Evolutionary conservation across 2,888 invertebrate species (phyloP), one percentile per base, ranked within the genome.

Genomic region (Venustoraphidia nigricollis): DNA sequence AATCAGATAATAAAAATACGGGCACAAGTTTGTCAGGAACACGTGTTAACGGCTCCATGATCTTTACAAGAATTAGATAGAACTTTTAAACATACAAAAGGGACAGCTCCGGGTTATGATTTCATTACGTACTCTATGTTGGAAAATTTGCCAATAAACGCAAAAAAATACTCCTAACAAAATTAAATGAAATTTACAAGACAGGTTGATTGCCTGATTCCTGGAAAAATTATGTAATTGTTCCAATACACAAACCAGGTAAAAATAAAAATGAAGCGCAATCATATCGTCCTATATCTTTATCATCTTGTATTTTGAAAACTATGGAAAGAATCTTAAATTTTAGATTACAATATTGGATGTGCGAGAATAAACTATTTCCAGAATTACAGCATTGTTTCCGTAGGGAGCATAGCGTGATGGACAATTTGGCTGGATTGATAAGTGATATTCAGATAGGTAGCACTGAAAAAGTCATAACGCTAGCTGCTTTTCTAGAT

Each of bases 181-280:
- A 34, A 3, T 43, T n/a, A 34, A 43, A 14, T 13, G 9, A 43
- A 14, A 43, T 43, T 27, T 43, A 35, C 34, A 27, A n/a, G 10
- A 6, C 10, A 5, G n/a, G n/a, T 6, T 3, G 3, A 27, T 6
- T 27, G 11, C 50, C 46, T 10, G 27, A 9, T n/a, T 1, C 10
- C 6, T 50, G 47, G 50, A 37, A 35, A 42, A 2, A 43, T 13
- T 42, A 43, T 27, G 40, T 48, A 9, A 40, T 50, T 27, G 10
- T 50, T 2, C 38, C 50, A 27, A n/a, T 50, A 14, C 10, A 9
- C 11, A 50, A 50, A 39, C 8, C 9, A 11, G 38, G 38, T 27
- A 43, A 17, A 14, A 17, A 35, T 8, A 10, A n/a, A n/a, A 34
- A 9, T 4, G 9, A 27, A 17, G 38, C 47, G 8, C 34, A 43